Evolutionary conservation across 2,113 vertebrate genomes (phyloP), one percentile per base, ranked within the genome.

Genomic region (Psammodynastes pulverulentus): DNA sequence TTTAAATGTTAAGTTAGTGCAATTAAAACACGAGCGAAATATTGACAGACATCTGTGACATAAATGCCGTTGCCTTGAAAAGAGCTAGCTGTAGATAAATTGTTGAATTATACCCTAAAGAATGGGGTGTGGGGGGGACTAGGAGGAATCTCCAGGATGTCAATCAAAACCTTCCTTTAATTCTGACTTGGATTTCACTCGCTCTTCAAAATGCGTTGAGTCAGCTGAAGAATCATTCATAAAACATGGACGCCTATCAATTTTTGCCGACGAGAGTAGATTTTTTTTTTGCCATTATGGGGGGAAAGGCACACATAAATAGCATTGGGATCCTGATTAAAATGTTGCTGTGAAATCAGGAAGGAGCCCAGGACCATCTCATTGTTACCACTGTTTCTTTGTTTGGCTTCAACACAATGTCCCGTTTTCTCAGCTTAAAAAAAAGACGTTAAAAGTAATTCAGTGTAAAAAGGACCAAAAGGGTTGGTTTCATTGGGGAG

Each of bases 11-110:
- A 92, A 88, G 91, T 88, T 93, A 29, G 67, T 62, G 87, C 13
- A 91, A 89, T 86, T 93, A 93, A 93, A 88, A 93, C 43, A 72
- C 1, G n/a, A 46, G 88, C 26, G 56, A 92, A 94, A 91, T 92
- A 84, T 34, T 91, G 49, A 90, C 72, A 92, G 94, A 92, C 54
- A 86, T 79, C 45, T n/a, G 21, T 91, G 72, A 87, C 88, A 92
- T 94, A 91, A 94, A 43, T 93, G 96, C 96, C 97, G 97, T 97
- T 96, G 95, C 95, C 97, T 97, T 97, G 93, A 98, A 98, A 97
- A 97, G 96, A 98, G 97, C 95, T 97, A 95, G 85, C 94, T 96
- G 95, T 97, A 95, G 97, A 97, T 97, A 98, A 98, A 97, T 98
- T 97, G 96, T 96, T 86, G 97, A 97, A 98, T 98, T 98, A 97